Evolutionary conservation across 2,888 invertebrate species (phyloP).

Genomic region (Drosophila setosimentum): DNA sequence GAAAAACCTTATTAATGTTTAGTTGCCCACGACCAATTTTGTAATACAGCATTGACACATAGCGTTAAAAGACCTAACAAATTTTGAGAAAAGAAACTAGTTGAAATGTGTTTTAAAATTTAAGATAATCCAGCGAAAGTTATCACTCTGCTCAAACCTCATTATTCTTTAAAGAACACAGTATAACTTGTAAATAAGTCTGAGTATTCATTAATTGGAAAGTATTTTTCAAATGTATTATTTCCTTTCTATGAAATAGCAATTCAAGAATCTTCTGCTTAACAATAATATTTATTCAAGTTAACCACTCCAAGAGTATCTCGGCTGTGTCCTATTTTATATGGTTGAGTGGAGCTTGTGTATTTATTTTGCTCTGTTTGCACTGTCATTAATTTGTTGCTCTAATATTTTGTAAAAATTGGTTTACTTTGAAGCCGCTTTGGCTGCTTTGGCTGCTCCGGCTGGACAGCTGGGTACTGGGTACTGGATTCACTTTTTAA

Average conservation of each 20-base stretch:
- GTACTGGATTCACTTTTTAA: slow-evolving; percentile 76
- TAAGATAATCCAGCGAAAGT: neutral
- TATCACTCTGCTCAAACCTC: neutral
- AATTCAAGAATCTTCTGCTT: neutral
- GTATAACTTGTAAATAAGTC: neutral
- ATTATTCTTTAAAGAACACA: neutral
- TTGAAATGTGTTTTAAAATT: neutral
- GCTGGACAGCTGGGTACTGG: slow-evolving; percentile 58
- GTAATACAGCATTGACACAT: neutral
- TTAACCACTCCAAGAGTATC: neutral
- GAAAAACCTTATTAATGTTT: neutral
- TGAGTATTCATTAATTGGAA: neutral
- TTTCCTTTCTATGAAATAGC: neutral
- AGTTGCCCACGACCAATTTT: neutral
- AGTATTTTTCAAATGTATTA: neutral
- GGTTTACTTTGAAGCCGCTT: slow-evolving; percentile 68
- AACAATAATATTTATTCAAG: neutral
- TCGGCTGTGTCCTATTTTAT: neutral
- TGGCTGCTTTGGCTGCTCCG: slow-evolving; percentile 26
- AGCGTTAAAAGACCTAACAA: neutral
- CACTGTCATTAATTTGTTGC: slow-evolving; percentile 77
- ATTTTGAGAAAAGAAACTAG: neutral
- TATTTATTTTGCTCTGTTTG: slow-evolving; percentile 52
- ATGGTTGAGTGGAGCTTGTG: slow-evolving; percentile 21
- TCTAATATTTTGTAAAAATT: slow-evolving; percentile 78